These are phyloP conservation scores for Macroglossus sobrinus DNA, from an alignment of 2,113 vertebrate genomes.

Conservation along the genomic window DNA sequence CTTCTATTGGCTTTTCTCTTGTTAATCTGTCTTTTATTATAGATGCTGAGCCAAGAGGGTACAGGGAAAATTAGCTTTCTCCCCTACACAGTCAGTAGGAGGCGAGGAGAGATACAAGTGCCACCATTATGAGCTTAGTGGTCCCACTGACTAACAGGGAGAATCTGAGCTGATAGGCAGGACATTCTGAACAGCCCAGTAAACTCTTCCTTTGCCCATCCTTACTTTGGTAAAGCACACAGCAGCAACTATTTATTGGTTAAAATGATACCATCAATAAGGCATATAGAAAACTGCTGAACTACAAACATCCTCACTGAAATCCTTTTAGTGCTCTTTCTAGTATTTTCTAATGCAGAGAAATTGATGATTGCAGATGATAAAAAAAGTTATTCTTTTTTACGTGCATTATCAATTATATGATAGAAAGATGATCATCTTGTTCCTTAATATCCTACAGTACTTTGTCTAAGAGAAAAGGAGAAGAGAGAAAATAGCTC, in stretches of 20 bases:
- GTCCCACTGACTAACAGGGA: neutral
- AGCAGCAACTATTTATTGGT: neutral
- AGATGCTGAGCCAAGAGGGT: neutral
- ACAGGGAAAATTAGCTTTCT: neutral
- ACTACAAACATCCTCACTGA: slow-evolving; percentile 8
- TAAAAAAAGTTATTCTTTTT: slow-evolving; percentile 36
- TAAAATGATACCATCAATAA: slow-evolving; percentile 42
- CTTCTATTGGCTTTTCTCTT: neutral
- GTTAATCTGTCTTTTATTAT: neutral
- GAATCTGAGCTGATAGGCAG: neutral
- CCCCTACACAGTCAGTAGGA: neutral
- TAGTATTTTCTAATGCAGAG: slow-evolving; percentile 5
- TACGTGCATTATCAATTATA: slow-evolving; percentile 45
- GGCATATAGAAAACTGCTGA: slow-evolving; percentile 22
- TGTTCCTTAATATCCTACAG: neutral
- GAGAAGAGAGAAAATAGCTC: neutral
- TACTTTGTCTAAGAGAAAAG: slow-evolving; percentile 28
- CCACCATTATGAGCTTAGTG: neutral
- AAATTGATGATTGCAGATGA: slow-evolving; percentile 1
- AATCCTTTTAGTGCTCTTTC: neutral
- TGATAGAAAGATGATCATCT: slow-evolving; percentile 14
- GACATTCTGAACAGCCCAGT: neutral
- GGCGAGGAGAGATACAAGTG: neutral
- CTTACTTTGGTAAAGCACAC: neutral
- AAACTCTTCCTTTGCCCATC: neutral